Conservation (phyloP, 1,140 invertebrate species). For the silkworm (Bombyx mori) region DNA sequence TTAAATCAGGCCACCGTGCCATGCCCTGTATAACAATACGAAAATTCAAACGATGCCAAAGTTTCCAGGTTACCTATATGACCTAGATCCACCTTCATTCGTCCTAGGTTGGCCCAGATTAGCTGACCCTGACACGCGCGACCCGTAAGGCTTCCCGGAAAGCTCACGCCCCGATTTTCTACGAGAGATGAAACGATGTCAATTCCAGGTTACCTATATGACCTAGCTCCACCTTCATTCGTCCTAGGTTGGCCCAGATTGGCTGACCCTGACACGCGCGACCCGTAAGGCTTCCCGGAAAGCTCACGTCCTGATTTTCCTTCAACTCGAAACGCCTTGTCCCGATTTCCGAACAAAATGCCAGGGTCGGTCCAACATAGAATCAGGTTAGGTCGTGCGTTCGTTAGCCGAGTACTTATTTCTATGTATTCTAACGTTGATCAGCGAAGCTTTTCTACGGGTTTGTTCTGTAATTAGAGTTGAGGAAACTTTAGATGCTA, state of each 20-base stretch:
- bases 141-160: not conserved
- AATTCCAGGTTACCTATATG: not conserved
- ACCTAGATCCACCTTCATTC: not conserved
- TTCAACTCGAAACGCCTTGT: not conserved
- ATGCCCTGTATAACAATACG: no score
- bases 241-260: slow-evolving; percentile 7
- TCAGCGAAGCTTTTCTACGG: no score
- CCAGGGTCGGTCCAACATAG: not conserved
- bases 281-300: not conserved
- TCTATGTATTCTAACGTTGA: no score
- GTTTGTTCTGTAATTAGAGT: no score
- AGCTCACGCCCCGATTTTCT: not conserved
- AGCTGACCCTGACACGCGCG: slow-evolving; percentile 3
- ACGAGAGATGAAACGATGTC: no score
- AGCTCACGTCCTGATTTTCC: not conserved
- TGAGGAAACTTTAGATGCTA: no score
- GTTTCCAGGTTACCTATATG: not conserved
- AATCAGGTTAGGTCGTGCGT: not conserved
- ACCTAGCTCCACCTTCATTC: not conserved
- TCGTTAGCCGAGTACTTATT: not conserved
- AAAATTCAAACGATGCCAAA: no score
- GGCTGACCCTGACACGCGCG: slow-evolving; percentile 3
- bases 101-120: slow-evolving; percentile 7
- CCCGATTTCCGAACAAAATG: not conserved
- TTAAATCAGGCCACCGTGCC: no score